Evolutionary conservation across 2,113 vertebrate species (phyloP).

Genomic region (Piprites chloris): DNA sequence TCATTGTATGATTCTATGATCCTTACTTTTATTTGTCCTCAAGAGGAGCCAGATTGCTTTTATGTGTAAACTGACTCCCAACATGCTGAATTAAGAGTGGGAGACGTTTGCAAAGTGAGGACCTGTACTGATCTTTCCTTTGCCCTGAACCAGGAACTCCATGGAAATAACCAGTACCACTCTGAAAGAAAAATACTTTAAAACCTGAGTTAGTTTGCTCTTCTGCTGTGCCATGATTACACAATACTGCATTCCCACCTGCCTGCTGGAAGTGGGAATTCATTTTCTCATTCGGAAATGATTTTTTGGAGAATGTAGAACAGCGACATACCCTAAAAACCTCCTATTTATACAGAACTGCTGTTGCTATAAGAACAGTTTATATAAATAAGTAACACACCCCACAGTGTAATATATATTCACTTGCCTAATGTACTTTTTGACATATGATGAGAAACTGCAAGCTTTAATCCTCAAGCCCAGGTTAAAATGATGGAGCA

Average conservation of each 20-base stretch:
- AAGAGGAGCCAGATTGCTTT: not conserved
- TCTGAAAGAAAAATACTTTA: not conserved
- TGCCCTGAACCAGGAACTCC: not conserved
- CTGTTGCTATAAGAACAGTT: not conserved
- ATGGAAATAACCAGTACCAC: not conserved
- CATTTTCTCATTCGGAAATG: slow-evolving; percentile 7
- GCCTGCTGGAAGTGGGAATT: not conserved
- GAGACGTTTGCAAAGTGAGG: not conserved
- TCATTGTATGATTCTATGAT: not conserved
- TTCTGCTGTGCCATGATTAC: not conserved
- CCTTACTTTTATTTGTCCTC: not conserved
- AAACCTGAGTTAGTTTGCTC: not conserved
- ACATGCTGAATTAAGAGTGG: not conserved
- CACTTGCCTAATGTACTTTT: slow-evolving; percentile 35
- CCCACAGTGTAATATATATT: slow-evolving; percentile 9
- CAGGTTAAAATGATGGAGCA: slow-evolving; percentile 13
- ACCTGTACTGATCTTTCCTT: not conserved
- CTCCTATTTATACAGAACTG: not conserved
- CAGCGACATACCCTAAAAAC: not conserved
- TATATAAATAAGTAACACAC: slow-evolving; percentile 33
- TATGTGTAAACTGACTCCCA: not conserved
- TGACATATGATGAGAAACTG: slow-evolving; percentile 38
- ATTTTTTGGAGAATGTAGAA: not conserved
- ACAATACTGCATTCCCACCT: not conserved
- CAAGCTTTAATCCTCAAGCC: slow-evolving; percentile 10